Evolutionary conservation across 64 coral and sea anemone species (phyloP).

Genomic region (Montipora efflorescens): DNA sequence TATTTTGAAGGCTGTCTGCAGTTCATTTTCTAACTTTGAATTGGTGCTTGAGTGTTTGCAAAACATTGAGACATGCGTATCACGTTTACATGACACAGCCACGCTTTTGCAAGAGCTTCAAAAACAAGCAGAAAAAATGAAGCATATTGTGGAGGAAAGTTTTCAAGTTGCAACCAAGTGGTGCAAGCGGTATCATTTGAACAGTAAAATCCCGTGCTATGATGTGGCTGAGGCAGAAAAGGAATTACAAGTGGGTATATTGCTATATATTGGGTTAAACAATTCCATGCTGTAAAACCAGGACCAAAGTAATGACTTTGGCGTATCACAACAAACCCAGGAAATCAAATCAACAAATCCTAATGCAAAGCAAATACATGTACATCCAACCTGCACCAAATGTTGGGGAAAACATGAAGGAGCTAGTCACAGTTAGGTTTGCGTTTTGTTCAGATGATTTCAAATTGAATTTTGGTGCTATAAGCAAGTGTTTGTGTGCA

Average conservation of each 20-base stretch:
- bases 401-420: no score
- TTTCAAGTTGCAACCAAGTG: neutral
- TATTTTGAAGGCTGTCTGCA: neutral
- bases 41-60: neutral
- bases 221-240: neutral
- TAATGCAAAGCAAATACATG: no score
- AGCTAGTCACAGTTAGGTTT: no score
- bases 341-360: no score
- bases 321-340: no score
- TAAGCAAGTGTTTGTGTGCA: no score
- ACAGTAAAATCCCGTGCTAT: neutral
- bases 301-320: no score
- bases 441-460: no score
- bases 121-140: neutral
- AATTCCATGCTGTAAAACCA: no score
- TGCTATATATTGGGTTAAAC: no score
- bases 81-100: neutral
- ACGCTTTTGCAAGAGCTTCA: neutral
- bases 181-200: neutral
- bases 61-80: neutral
- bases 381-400: no score
- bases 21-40: neutral
- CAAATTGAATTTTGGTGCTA: no score
- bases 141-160: neutral
- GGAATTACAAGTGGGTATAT: neutral